phyloP scores from a whole-genome alignment of 2,888 invertebrate genomes.

The Lithophane leautieri region DNA sequence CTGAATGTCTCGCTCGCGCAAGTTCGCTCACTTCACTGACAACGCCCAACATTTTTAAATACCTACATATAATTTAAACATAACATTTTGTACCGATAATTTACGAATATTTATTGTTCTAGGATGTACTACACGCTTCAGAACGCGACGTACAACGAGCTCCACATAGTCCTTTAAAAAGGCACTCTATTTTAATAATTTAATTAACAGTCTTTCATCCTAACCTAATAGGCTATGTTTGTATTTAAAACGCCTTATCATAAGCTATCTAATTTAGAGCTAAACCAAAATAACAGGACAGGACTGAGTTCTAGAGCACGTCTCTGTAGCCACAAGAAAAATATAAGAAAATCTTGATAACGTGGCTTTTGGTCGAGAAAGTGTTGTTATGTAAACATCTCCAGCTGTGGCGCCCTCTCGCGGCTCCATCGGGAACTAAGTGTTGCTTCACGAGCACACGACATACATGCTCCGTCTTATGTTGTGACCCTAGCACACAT shows the following conservation, averaged over 20 bases:
- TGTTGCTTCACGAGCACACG: not conserved
- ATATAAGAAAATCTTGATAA: not conserved
- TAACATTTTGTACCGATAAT: not conserved
- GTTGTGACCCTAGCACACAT: not conserved
- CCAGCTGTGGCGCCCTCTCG: not conserved
- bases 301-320: not conserved
- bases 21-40: conserved; percentile 8
- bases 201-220: not conserved
- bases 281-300: not conserved
- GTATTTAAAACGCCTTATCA: not conserved
- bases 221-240: no score
- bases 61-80: not conserved
- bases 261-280: not conserved
- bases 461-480: not conserved
- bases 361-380: not conserved
- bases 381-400: not conserved
- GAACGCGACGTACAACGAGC: not conserved
- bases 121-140: not conserved
- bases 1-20: not conserved
- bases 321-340: not conserved
- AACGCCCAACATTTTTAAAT: not conserved
- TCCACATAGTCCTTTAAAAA: not conserved
- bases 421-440: conserved; percentile 2
- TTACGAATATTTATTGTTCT: not conserved
- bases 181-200: not conserved